Evolutionary conservation across 2,797 vertebrate genomes (phyloP), one percentile per base, ranked within the genome.

Genomic region (Chromis chromis): DNA sequence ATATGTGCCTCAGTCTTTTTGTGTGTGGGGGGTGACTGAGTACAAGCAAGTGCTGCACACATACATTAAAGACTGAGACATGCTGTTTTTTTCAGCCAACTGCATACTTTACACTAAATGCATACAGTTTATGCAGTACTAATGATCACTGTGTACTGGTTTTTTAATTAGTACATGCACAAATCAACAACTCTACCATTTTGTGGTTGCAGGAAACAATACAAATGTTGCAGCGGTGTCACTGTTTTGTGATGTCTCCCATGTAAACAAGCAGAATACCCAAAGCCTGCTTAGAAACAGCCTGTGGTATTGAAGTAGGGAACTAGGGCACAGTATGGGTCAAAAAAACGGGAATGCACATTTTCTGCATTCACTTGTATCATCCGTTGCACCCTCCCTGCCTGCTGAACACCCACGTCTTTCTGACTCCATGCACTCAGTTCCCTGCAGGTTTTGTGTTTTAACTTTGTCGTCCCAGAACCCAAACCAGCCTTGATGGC

Each of bases 1-100:
- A 22, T 59, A 46, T 56, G 44, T 60, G 33, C 31, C 4, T 52
- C 13, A 22, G 44, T 57, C 21, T 66, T 62, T 58, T 7, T 21
- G 25, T 28, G 24, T 65, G 52, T 19, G 57, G n/a, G 53, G 24
- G 24, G 21, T 22, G 42, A 57, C 11, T 40, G 53, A 48, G 8
- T 48, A 53, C 42, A 53, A 57, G 48, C 16, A 44, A 54, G 22
- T 19, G 50, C 13, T 61, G 17, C 59, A 19, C 54, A 10, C 16
- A 25, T 50, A 13, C 8, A 50, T 12, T 4, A 25, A 21, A 33
- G 9, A 13, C 13, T 16, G 13, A 59, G 4, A 31, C 36, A 14
- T 60, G 2, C 11, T 11, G 12, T 24, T 25, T 52, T 12, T 12
- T 17, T 14, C 6, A 3, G 9, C 25, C 53, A 16, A 4, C 7